phyloP scores from a whole-genome alignment of 1,140 invertebrate species.

The Drosophila pseudoananassae region DNA sequence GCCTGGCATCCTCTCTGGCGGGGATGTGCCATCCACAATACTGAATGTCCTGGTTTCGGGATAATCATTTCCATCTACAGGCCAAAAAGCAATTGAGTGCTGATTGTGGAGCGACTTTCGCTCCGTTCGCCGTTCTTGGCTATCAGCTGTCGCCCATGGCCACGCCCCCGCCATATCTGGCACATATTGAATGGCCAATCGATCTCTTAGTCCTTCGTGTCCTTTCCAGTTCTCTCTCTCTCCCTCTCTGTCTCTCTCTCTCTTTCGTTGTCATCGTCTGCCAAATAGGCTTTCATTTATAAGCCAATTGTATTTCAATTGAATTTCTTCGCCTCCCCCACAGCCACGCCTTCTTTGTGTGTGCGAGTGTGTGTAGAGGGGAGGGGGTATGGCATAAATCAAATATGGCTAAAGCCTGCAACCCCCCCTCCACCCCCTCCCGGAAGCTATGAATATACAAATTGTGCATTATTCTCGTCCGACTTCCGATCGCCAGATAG shows the following conservation, averaged over 20 bases:
- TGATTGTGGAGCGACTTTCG: constrained; percentile 35
- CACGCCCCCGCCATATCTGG: constrained; percentile 58
- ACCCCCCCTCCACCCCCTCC: too few species aligned
- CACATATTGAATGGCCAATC: constrained; percentile 55
- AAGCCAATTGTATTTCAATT: constrained; percentile 79
- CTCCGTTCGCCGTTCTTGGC: not conserved
- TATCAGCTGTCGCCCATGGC: constrained; percentile 11
- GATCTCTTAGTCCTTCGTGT: constrained; percentile 4
- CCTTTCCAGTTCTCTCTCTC: not conserved
- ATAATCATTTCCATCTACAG: constrained; percentile 33
- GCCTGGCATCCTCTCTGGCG: too few species aligned
- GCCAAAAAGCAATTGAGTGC: constrained; percentile 51
- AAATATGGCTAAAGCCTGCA: constrained; percentile 16
- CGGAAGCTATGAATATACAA: constrained; percentile 41
- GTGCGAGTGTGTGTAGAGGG: not conserved
- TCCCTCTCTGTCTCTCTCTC: not conserved
- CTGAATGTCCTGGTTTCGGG: not conserved
- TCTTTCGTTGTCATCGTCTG: constrained; percentile 21
- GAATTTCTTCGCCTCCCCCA: constrained; percentile 56
- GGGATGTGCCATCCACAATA: not conserved
- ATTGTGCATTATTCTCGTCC: constrained; percentile 45
- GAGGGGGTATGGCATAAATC: constrained; percentile 18
- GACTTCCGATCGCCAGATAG: constrained; percentile 60
- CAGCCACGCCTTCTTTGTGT: constrained; percentile 13
- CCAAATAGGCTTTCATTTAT: constrained; percentile 72